Evolutionary conservation across 2,797 vertebrate genomes (phyloP).

Genomic region (Champsocephalus gunnari): DNA sequence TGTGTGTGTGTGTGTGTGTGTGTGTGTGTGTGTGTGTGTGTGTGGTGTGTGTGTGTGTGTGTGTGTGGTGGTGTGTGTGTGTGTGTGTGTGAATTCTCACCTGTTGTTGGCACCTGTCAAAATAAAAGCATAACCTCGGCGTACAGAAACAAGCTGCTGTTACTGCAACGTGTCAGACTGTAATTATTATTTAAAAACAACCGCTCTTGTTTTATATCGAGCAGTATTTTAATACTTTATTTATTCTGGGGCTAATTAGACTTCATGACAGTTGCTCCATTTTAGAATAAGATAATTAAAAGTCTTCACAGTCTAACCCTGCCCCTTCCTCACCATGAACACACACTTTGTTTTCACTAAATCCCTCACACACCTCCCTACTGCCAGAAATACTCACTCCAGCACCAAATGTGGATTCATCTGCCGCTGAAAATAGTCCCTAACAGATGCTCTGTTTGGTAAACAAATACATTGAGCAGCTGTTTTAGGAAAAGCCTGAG

Average conservation of each 20-base stretch:
- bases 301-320: no score
- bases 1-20: constrained; percentile 1
- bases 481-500: not conserved
- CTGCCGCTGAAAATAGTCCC: no score
- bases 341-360: constrained; percentile 4
- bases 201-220: no score
- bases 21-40: constrained; percentile 23
- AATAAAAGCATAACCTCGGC: constrained; percentile 14
- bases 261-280: no score
- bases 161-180: not conserved
- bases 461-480: not conserved
- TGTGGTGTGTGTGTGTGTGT: not conserved
- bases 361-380: not conserved
- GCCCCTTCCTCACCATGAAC: not conserved
- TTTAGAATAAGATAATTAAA: no score
- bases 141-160: not conserved
- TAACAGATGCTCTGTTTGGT: not conserved
- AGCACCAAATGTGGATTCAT: no score
- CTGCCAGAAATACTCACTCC: not conserved
- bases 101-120: constrained; percentile 43
- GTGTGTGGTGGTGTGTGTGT: not conserved
- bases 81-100: constrained; percentile 10
- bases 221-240: no score
- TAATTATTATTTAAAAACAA: no score
- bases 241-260: no score